Evolutionary conservation across 2,888 invertebrate genomes (phyloP).

Genomic region (Pristionchus japonicus): DNA sequence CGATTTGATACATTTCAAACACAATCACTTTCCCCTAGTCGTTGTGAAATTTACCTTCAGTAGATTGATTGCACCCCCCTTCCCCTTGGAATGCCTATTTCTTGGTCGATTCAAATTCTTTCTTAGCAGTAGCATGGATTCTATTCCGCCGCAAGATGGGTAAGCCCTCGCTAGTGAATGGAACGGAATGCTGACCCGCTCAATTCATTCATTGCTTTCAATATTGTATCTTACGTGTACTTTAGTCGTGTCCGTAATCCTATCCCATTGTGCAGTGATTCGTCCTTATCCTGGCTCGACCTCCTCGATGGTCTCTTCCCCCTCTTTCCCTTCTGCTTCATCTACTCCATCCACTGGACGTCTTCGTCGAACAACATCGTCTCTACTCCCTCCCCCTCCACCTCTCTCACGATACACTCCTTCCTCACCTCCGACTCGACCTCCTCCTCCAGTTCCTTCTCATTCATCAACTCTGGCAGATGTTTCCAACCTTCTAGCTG

Average conservation of each 20-base stretch:
- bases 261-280: slow-evolving; percentile 30
- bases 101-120: slow-evolving; percentile 11
- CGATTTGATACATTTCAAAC: slow-evolving; percentile 27
- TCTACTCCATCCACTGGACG: neutral
- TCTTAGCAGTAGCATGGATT: slow-evolving; percentile 89
- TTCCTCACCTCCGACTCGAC: slow-evolving; percentile 1
- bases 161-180: slow-evolving; percentile 77
- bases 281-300: neutral
- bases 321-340: slow-evolving; percentile 1
- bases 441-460: slow-evolving; percentile 5
- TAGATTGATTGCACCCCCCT: neutral
- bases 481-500: slow-evolving; percentile 16
- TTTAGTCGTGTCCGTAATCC: neutral
- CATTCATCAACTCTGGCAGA: neutral
- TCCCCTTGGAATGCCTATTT: slow-evolving; percentile 45
- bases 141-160: slow-evolving; percentile 91
- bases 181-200: neutral
- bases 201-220: neutral
- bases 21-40: too few species aligned
- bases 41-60: slow-evolving; percentile 44
- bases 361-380: slow-evolving; percentile 25
- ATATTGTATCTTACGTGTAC: neutral
- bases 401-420: neutral
- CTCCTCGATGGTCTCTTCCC: neutral
- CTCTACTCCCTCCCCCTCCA: neutral